Evolutionary conservation across 1,140 invertebrate species (phyloP), one percentile per base, ranked within the genome.

Genomic region (Halictus rubicundus): DNA sequence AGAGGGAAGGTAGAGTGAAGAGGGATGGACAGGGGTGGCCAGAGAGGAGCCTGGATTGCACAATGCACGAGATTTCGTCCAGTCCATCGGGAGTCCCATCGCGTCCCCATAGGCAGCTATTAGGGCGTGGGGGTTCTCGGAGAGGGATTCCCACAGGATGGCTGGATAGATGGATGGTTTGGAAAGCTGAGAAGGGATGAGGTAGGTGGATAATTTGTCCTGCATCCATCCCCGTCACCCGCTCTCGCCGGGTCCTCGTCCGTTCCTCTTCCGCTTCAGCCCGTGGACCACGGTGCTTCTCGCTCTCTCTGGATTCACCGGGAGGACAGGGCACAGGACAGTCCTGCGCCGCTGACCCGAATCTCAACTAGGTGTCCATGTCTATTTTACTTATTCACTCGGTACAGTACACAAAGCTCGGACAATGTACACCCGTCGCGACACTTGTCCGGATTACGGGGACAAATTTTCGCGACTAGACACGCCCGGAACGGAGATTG

Each of bases 171-270:
- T 42, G 65, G 72, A 77, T 64, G 84, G 80, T 70, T 78, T 69
- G 73, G 73, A 70, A 82, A 82, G 81, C 74, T 82, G 68, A 65
- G 23, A 65, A 80, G 81, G 84, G 87, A 84, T 76, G 86, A 85
- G 87, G 85, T 82, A 89, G 77, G 71, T 68, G 80, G 91, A 91
- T 91, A 91, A 91, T 91, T 92, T 91, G 90, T 89, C 88, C 87
- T 81, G 83, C 83, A 86, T 88, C 86, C 82, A 73, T 39, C 39
- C 27, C 19, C 23, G 52, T 25, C 61, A 32, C 74, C 68, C 54
- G 54, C 57, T n/a, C 14, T 68, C n/a, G 42, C 42, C 60, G 23
- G 66, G 69, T 64, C 37, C 25, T 60, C 42, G 64, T 64, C 37
- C 37, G 59, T 63, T 74, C 64, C 63, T 49, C 73, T 71, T 54